Evolutionary conservation across 2,113 vertebrate genomes (phyloP), one percentile per base, ranked within the genome.

Genomic region (Apteryx owenii): DNA sequence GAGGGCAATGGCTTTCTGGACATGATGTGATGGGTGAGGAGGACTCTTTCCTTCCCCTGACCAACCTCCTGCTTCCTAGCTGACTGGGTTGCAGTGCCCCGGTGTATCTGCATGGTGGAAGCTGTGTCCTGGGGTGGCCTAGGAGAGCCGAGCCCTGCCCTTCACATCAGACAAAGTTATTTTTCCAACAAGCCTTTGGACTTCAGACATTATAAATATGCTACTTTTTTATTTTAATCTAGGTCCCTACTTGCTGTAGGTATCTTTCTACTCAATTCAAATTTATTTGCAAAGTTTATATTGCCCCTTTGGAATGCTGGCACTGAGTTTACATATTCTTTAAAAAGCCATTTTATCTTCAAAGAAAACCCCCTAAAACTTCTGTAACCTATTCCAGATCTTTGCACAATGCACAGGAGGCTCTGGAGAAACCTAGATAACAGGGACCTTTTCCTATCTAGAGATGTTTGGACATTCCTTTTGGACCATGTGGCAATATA

Each of bases 401-500:
- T 77, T 80, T 25, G 1, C 6, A n/a, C 29, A 70, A 53, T 1
- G 3, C 33, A 72, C 2, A 4, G 85, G 48, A 95, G 40, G 18
- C 46, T 76, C 48, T 76, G 80, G 19, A 68, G 61, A 60, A 46
- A 87, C 56, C 42, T 78, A 90, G 76, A 29, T 84, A 90, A 76
- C 25, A 64, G 36, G 76, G 80, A 79, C 12, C 36, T 40, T 93
- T 96, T 95, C 93, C 86, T 76, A 65, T 93, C 61, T 71, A 69
- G 69, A 93, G 91, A 12, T 72, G 79, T 94, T 93, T 95, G 95
- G 93, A 90, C 90, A 90, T 83, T 90, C 80, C 90, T 92, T 81
- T 86, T 22, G 88, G 69, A 96, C 85, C 72, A 69, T 81, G 88
- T 95, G 92, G 90, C 96, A 93, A 97, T 95, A 78, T 50, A 97